A percentile compares a stretch with the other conserved stretches of the same genome.
Evolutionary conservation across 2,797 vertebrate genomes (phyloP).

Genomic region (Cryptoblepharus egeriae): DNA sequence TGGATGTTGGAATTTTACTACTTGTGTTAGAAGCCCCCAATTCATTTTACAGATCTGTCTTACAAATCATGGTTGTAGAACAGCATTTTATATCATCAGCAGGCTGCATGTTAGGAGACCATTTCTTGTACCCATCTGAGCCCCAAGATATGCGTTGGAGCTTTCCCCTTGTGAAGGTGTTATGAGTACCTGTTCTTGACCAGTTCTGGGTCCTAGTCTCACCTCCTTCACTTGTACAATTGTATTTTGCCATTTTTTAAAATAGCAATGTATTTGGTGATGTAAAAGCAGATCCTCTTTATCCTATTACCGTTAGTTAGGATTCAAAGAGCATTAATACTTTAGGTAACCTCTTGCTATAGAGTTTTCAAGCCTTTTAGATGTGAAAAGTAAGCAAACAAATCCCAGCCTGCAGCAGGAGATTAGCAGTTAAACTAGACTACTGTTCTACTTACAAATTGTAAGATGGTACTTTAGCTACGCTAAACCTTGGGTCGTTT

Average conservation of each 20-base stretch:
- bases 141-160: not conserved
- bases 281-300: slow-evolving; percentile 4
- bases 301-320: slow-evolving; percentile 1
- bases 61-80: not conserved
- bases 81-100: not conserved
- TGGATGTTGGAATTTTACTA: no score
- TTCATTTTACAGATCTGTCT: not conserved
- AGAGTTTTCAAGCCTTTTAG: slow-evolving; percentile 10
- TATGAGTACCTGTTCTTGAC: not conserved
- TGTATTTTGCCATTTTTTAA: not conserved
- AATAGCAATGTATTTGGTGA: not conserved
- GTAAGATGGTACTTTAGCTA: slow-evolving; percentile 8
- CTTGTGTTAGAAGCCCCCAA: not conserved
- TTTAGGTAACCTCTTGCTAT: not conserved
- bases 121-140: not conserved
- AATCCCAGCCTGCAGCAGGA: not conserved
- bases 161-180: not conserved
- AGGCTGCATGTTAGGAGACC: not conserved
- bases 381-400: slow-evolving; percentile 12
- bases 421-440: slow-evolving; percentile 18
- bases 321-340: not conserved
- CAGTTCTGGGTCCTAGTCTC: not conserved
- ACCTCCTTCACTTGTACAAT: not conserved
- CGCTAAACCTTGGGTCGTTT: slow-evolving; percentile 11
- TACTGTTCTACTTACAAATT: slow-evolving; percentile 20